Base-by-base conservation (phyloP, 2,113 vertebrate species). In the Amphiprion percula region DNA sequence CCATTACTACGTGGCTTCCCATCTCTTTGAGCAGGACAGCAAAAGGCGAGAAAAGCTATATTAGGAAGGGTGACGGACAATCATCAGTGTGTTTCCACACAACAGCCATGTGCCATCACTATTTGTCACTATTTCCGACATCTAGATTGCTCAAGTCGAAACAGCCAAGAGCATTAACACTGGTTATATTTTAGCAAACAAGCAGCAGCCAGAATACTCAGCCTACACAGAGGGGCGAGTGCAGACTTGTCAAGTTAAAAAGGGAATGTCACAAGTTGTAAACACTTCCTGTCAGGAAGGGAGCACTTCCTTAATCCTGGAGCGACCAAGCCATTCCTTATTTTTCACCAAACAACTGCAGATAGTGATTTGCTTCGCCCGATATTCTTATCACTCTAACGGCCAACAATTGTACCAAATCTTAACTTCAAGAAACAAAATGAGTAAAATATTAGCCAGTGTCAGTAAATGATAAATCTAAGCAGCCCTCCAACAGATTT, bases 201-300 rank as follows among this genome's bases (percentile, higher is more conserved):
- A 67, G 82, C 52, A 54, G 59, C 75, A 75, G 83, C 70, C 79
- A 75, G 79, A 84, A 55, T 80, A 80, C 67, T 78, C 83, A 52
- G 83, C 79, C 85, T 63, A 65, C 86, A 86, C 83, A 86, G 56
- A 82, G 70, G 60, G 79, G 87, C 87, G 49, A 86, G 93, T 55
- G n/a, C 65, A 74, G 86, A 92, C 93, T 84, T 91, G 92, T 90
- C 89, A 92, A 87, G 91, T 92, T 92, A 92, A 92, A 94, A 95
- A 92, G 93, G 88, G 93, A 95, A 95, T 94, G 93, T 95, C 93
- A 93, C 85, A 89, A 91, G 92, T 83, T 90, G 92, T 94, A 95
- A 95, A 95, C 94, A 94, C 94, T 95, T 95, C 94, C 93, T 93
- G 82, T 89, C 94, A 94, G 94, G 94, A 95, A 95, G 87, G 84